These are phyloP conservation scores for Rhegmatorhina hoffmannsi DNA, from an alignment of 2,113 vertebrate species.

Conservation along the genomic window DNA sequence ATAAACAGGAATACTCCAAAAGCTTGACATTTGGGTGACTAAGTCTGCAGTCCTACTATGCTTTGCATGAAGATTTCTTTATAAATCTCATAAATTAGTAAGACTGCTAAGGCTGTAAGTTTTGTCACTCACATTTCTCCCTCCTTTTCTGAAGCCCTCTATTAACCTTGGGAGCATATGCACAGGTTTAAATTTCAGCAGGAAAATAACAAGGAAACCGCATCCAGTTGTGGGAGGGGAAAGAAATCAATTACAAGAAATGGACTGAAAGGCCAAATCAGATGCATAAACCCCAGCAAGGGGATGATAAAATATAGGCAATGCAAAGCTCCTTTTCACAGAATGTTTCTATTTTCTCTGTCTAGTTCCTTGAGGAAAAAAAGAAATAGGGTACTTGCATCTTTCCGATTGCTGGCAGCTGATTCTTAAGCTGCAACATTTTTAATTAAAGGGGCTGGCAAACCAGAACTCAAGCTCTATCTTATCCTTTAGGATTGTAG, in stretches of 20 bases:
- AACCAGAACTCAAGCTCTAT: not conserved
- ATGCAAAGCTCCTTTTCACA: not conserved
- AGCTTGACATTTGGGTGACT: not conserved
- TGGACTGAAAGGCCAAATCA: not conserved
- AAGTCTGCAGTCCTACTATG: not conserved
- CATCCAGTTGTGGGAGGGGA: not conserved
- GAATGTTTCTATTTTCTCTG: not conserved
- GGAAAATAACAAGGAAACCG: not conserved
- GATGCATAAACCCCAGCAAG: not conserved
- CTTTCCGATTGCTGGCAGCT: not conserved
- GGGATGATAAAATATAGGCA: not conserved
- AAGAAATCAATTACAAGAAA: not conserved
- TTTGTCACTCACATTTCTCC: not conserved
- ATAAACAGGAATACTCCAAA: not conserved
- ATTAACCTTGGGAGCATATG: constrained; percentile 3
- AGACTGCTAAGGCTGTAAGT: not conserved
- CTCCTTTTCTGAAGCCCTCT: not conserved
- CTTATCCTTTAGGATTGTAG: not conserved
- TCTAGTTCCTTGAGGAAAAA: not conserved
- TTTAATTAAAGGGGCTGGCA: not conserved
- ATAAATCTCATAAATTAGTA: not conserved
- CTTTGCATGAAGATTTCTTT: not conserved
- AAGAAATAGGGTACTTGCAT: not conserved
- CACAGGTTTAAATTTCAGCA: not conserved
- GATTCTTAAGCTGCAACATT: not conserved